Evolutionary conservation across 1,140 invertebrate genomes (phyloP), one percentile per base, ranked within the genome.

Genomic region (Prorops nasuta): DNA sequence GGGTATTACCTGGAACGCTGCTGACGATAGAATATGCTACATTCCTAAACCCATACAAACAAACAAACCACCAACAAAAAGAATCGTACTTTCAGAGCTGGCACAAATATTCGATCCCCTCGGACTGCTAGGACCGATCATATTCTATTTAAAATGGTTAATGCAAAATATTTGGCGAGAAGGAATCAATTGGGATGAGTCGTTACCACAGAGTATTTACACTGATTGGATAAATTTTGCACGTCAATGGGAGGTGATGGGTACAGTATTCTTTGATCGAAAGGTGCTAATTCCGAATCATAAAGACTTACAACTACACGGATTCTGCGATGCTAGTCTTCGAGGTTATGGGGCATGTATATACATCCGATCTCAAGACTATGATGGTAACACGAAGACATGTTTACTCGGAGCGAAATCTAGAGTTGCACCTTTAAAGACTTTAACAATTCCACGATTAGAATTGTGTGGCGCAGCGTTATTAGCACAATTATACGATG

Each of bases 61-160:
- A 18, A 43, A 36, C 14, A 21, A 44, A 14, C 49, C 20, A 38
- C 38, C 54, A 38, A 66, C 59, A 18, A 69, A 69, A 58, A 41
- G 65, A 22, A 43, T 18, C 15, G 57, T 67, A 54, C 45, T 65
- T 24, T 68, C 66, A n/a, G 14, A 39, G 12, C 55, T 56, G 18
- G 34, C 56, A 24, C 43, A 58, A 21, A 44, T 64, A 1, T 68
- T 59, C 49, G 63, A 68, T 51, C 60, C 65, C 9, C 24, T 69
- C 1, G 67, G 72, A 38, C 71, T 65, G 32, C 58, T 53, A 12
- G 71, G 71, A 18, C 63, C 68, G 0, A 51, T 67, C 10, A 22
- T 3, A 41, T 37, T n/a, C 7, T 37, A 7, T n/a, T n/a, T n/a
- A n/a, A n/a, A n/a, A n/a, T n/a, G n/a, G n/a, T n/a, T n/a, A n/a